phyloP scores from a whole-genome alignment of 2,113 vertebrate species.

The Heterotis niloticus region DNA sequence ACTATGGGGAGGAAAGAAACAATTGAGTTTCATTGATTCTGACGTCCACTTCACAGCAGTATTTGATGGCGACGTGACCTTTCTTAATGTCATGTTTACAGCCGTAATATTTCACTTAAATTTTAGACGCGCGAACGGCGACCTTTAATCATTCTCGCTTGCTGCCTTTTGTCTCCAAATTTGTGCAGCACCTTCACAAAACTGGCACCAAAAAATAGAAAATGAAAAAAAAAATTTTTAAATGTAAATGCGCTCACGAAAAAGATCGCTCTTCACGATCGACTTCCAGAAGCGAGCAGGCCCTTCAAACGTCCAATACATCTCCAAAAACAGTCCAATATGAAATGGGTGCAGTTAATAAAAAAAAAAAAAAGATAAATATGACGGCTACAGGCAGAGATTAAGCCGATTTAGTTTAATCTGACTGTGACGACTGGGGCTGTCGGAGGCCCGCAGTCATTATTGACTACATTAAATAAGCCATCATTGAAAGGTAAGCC shows the following conservation, averaged over 20 bases:
- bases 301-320: neutral
- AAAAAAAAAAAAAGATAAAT: neutral
- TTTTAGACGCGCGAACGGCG: neutral
- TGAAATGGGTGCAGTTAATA: neutral
- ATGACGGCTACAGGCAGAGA: constrained; percentile 8
- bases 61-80: constrained; percentile 7
- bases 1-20: constrained; percentile 17
- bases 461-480: constrained; percentile 21
- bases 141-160: neutral
- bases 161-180: neutral
- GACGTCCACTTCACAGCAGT: neutral
- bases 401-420: constrained; percentile 12
- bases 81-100: constrained; percentile 17
- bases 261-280: neutral
- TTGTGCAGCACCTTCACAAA: neutral
- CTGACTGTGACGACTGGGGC: constrained; percentile 1
- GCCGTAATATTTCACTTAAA: constrained; percentile 13
- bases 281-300: constrained; percentile 1
- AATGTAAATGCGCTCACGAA: neutral
- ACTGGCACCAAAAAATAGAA: neutral
- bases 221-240: no score
- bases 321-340: neutral
- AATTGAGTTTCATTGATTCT: constrained; percentile 26
- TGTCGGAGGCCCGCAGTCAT: neutral
- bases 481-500: constrained; percentile 1